Conservation (phyloP, 2,888 invertebrate species). For the Imbricaverruca yamaguchii region DNA sequence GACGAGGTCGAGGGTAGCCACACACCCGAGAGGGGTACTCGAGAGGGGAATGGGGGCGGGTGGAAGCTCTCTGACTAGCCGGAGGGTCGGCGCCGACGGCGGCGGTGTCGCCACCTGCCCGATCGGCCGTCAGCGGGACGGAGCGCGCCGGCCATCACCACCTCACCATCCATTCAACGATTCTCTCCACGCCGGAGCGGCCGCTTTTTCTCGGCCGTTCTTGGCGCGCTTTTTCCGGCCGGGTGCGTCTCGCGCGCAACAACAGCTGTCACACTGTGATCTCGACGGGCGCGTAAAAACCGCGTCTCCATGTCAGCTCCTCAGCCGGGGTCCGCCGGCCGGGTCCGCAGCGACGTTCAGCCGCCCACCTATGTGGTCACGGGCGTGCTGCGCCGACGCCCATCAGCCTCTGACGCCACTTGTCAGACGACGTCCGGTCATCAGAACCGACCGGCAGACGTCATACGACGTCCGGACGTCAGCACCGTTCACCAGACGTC, state of each 20-base stretch:
- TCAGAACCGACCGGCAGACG: too few species aligned
- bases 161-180: constrained; percentile 15
- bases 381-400: neutral
- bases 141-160: neutral
- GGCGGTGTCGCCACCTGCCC: too few species aligned
- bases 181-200: constrained; percentile 5
- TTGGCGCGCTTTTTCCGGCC: neutral
- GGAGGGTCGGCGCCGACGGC: too few species aligned
- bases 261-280: constrained; percentile 17
- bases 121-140: too few species aligned
- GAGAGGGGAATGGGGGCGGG: too few species aligned
- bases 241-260: constrained; percentile 10
- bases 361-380: neutral
- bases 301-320: constrained; percentile 8
- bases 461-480: too few species aligned
- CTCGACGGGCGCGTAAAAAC: neutral
- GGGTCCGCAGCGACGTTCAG: neutral
- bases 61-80: too few species aligned
- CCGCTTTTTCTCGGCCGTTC: neutral
- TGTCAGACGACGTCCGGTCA: neutral
- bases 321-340: neutral
- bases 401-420: neutral
- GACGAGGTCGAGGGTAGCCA: too few species aligned
- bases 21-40: too few species aligned
- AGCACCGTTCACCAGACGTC: too few species aligned